phyloP scores from a whole-genome alignment of 2,797 vertebrate genomes.

The Xenentodon cancila region DNA sequence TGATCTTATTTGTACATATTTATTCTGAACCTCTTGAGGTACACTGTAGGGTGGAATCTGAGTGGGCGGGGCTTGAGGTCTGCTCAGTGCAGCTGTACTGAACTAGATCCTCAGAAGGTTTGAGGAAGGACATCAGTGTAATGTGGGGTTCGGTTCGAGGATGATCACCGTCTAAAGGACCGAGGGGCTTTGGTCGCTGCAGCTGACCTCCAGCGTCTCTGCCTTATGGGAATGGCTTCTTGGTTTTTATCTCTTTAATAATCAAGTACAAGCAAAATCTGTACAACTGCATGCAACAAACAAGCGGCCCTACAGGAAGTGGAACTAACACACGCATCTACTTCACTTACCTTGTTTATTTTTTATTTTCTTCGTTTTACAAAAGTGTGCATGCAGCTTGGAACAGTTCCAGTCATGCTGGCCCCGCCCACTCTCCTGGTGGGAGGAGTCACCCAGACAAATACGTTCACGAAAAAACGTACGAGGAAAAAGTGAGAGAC shows the following conservation, averaged over 20 bases:
- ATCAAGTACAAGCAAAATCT: constrained; percentile 99
- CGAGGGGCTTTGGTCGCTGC: constrained; percentile 57
- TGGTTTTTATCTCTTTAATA: constrained; percentile 90
- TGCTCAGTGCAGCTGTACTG: constrained; percentile 57
- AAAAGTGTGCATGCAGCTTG: constrained; percentile 93
- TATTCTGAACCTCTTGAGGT: no score
- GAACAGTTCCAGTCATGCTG: constrained; percentile 94
- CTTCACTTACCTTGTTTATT: constrained; percentile 70
- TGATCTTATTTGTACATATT: no score
- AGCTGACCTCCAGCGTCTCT: constrained; percentile 88
- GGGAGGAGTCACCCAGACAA: constrained; percentile 85
- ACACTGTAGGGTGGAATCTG: no score
- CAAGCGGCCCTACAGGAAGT: constrained; percentile 94
- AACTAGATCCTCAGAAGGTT: constrained; percentile 70
- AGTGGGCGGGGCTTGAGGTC: constrained; percentile 63
- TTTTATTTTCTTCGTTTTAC: constrained; percentile 78
- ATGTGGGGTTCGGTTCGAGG: constrained; percentile 88
- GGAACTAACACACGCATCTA: constrained; percentile 92
- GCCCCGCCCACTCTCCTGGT: constrained; percentile 73
- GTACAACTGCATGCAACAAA: constrained; percentile 99
- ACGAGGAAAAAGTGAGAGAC: constrained; percentile 75
- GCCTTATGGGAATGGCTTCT: constrained; percentile 96
- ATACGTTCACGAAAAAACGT: constrained; percentile 84
- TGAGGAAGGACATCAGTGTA: constrained; percentile 78
- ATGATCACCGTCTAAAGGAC: constrained; percentile 94